Conservation (phyloP, 2,113 vertebrate species). For the Puntigrus tetrazona region DNA sequence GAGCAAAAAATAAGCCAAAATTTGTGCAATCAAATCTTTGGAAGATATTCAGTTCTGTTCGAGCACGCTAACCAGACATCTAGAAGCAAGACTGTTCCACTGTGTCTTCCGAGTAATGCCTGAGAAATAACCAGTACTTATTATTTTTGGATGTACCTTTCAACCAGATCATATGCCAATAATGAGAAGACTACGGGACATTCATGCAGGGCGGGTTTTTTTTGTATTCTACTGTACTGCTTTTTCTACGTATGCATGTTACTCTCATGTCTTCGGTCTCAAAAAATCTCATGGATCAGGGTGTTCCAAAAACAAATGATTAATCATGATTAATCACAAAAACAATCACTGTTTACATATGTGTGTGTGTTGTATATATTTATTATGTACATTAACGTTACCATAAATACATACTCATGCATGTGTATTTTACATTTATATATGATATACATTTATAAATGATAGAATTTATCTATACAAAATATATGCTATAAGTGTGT, state of each 20-base stretch:
- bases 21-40: constrained; percentile 20
- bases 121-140: neutral
- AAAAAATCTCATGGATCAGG: no score
- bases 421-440: no score
- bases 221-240: neutral
- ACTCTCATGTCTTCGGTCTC: no score
- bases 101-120: neutral
- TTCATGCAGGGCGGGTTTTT: neutral
- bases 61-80: neutral
- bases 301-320: no score
- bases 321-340: no score
- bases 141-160: neutral
- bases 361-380: no score
- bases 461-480: no score
- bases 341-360: no score
- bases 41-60: neutral
- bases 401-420: no score
- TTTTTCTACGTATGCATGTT: neutral
- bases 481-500: no score
- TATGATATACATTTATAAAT: no score
- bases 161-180: neutral
- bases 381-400: no score
- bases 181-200: neutral
- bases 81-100: neutral
- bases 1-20: neutral